These are phyloP conservation scores for Marmota monax DNA, from an alignment of 2,113 vertebrate species.

Conservation along the genomic window DNA sequence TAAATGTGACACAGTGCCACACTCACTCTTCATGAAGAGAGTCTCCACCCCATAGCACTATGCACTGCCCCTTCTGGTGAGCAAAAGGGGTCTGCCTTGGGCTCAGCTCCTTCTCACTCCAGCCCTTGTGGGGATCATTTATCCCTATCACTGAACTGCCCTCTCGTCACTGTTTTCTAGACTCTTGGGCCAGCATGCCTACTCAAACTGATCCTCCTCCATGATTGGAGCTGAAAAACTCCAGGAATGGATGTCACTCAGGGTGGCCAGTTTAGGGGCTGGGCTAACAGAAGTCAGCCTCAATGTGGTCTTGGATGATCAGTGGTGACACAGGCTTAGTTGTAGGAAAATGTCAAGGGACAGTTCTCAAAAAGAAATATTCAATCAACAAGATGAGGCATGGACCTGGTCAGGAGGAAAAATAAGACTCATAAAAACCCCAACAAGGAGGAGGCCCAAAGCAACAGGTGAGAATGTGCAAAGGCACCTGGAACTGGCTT, in stretches of 20 bases:
- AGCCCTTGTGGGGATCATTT: not conserved
- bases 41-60: too few species aligned
- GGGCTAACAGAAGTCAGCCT: not conserved
- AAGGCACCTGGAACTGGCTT: not conserved
- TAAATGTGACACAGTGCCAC: not conserved
- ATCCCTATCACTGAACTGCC: not conserved
- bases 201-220: too few species aligned
- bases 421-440: not conserved
- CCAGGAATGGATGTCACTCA: not conserved
- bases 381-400: not conserved
- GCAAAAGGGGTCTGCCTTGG: not conserved
- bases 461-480: accelerated
- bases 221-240: not conserved
- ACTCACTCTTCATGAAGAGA: accelerated
- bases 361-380: not conserved
- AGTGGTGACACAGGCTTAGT: not conserved
- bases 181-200: too few species aligned
- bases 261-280: not conserved
- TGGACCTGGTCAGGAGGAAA: not conserved
- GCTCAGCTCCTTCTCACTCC: not conserved
- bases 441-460: too few species aligned
- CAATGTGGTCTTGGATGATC: not conserved
- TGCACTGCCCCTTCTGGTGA: not conserved
- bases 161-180: not conserved
- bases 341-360: not conserved